phyloP scores from a whole-genome alignment of 2,888 invertebrate species.

The Steromphala cineraria region DNA sequence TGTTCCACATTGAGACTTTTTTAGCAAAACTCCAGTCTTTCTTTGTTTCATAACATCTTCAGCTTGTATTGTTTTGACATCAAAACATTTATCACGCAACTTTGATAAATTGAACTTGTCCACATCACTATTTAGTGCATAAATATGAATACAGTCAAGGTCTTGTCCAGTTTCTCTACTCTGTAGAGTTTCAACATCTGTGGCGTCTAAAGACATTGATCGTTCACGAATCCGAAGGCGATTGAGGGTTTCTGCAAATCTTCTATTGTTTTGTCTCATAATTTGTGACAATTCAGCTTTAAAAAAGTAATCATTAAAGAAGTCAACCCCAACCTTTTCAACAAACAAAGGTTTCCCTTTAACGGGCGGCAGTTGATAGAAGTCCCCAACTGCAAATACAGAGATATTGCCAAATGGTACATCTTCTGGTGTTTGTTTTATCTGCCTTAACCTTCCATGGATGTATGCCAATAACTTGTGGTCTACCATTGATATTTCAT shows the following conservation, averaged over 20 bases:
- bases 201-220: neutral
- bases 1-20: neutral
- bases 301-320: slow-evolving; percentile 19
- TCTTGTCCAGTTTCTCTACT: neutral
- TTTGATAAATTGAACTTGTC: slow-evolving; percentile 7
- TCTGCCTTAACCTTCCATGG: slow-evolving; percentile 20
- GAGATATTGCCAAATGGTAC: no score
- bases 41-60: slow-evolving; percentile 2
- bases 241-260: slow-evolving; percentile 19
- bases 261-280: slow-evolving; percentile 13
- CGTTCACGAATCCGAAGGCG: neutral
- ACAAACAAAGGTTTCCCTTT: neutral
- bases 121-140: slow-evolving; percentile 3
- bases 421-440: slow-evolving; percentile 14
- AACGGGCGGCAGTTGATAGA: neutral
- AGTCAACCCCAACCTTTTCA: neutral
- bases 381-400: no score
- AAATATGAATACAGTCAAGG: slow-evolving; percentile 1
- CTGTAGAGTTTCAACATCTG: neutral
- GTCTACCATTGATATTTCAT: slow-evolving; percentile 27
- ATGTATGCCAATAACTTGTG: slow-evolving; percentile 12
- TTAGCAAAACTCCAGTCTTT: slow-evolving; percentile 1
- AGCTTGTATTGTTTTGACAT: neutral
- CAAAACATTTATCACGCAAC: neutral
- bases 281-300: slow-evolving; percentile 8